Percentiles rank a stretch among this genome's conserved stretches.
These are phyloP conservation scores for Chalcosyrphus nemorum DNA, from an alignment of 2,888 invertebrate species.

Conservation along the genomic window DNA sequence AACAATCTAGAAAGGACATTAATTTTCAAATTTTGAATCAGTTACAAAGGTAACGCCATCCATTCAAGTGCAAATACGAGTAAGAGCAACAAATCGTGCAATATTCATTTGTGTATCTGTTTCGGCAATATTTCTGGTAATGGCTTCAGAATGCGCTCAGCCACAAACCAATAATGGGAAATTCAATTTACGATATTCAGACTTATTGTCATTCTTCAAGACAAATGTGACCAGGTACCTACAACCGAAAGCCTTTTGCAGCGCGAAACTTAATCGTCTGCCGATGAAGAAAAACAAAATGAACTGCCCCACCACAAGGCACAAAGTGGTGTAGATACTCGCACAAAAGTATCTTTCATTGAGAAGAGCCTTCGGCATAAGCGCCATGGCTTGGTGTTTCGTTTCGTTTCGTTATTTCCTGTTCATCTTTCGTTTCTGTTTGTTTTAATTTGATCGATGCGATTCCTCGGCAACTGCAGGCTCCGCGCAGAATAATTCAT, in stretches of 20 bases:
- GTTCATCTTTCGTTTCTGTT: slow-evolving; percentile 70
- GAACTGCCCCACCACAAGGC: background rate
- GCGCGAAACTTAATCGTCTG: slow-evolving; percentile 42
- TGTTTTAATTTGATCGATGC: slow-evolving; percentile 73
- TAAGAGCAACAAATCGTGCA: no score
- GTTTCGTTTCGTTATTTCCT: slow-evolving; percentile 69
- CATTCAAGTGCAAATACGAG: no score
- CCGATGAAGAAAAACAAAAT: slow-evolving; percentile 16
- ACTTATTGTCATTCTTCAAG: slow-evolving; percentile 35
- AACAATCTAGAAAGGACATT: no score
- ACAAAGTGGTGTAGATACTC: no score
- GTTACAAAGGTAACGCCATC: no score
- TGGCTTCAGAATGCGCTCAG: background rate
- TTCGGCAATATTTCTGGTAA: no score
- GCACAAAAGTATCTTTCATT: slow-evolving; percentile 16
- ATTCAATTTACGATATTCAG: slow-evolving; percentile 51
- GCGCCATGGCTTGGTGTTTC: slow-evolving; percentile 66
- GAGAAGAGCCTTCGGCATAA: slow-evolving; percentile 60
- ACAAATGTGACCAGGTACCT: slow-evolving; percentile 28
- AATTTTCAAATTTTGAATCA: no score
- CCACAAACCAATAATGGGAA: slow-evolving; percentile 30
- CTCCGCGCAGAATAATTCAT: slow-evolving; percentile 67
- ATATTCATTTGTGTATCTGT: no score
- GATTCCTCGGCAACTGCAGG: slow-evolving; percentile 59
- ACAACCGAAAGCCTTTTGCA: slow-evolving; percentile 16